Percentiles rank a stretch among this genome's conserved stretches.
These are phyloP conservation scores for Sweltsa coloradensis DNA, from an alignment of 1,140 invertebrate genomes.

Conservation along the genomic window DNA sequence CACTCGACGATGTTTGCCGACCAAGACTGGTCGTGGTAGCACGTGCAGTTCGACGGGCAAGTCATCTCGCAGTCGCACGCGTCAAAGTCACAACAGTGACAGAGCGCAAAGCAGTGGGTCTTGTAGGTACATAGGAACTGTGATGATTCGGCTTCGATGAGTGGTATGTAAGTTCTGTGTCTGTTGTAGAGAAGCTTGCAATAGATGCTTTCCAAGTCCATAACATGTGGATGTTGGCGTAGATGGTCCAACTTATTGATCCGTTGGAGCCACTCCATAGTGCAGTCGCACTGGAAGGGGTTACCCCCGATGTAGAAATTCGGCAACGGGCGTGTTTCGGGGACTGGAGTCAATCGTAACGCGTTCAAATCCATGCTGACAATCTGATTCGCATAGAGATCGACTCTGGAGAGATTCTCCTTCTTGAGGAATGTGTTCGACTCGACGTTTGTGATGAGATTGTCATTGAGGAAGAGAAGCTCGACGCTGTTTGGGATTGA, in stretches of 20 bases:
- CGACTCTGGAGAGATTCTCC: constrained; percentile 66
- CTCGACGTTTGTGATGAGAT: constrained; percentile 63
- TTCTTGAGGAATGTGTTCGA: constrained; percentile 74
- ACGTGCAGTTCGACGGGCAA: constrained; percentile 84
- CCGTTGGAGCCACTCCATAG: constrained; percentile 77
- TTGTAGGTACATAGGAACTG: constrained; percentile 88
- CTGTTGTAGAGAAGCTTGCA: constrained; percentile 79
- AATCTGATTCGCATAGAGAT: constrained; percentile 76
- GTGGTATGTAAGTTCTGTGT: constrained; percentile 63
- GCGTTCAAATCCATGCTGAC: constrained; percentile 69
- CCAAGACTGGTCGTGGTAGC: constrained; percentile 90
- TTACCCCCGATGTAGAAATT: constrained; percentile 82
- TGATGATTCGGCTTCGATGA: constrained; percentile 70
- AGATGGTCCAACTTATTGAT: constrained; percentile 51
- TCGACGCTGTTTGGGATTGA: constrained; percentile 67
- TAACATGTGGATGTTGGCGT: constrained; percentile 74
- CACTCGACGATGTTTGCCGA: constrained; percentile 87
- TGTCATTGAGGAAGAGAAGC: constrained; percentile 69
- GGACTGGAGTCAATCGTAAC: constrained; percentile 55
- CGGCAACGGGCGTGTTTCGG: constrained; percentile 51
- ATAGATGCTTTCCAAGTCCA: constrained; percentile 83
- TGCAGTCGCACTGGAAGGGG: constrained; percentile 77
- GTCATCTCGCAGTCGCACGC: constrained; percentile 94
- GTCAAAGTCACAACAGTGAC: constrained; percentile 90
- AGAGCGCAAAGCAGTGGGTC: constrained; percentile 83